A percentile compares a stretch with the other conserved stretches of the same genome.
These are phyloP conservation scores for Callipepla californica DNA, from an alignment of 2,113 vertebrate genomes.

Conservation along the genomic window DNA sequence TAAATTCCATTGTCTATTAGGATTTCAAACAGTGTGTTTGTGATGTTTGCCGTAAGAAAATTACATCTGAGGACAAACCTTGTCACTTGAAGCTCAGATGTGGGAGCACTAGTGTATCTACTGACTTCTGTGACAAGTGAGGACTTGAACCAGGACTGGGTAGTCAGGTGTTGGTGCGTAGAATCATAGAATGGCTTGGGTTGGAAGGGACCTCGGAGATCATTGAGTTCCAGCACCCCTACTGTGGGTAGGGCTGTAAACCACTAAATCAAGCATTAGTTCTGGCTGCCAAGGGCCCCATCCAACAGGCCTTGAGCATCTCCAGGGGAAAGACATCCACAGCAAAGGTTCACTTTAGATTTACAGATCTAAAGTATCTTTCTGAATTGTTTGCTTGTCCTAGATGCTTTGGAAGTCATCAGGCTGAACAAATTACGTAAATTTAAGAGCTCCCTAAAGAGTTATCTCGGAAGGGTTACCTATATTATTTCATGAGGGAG, in stretches of 20 bases:
- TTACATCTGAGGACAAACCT: neutral
- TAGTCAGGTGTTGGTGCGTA: neutral
- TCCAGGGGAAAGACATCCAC: too few relatives aligned
- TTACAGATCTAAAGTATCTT: neutral
- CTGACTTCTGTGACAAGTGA: neutral
- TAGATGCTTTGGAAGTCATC: neutral
- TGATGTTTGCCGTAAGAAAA: neutral
- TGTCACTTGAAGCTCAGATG: neutral
- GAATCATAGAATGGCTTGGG: too few relatives aligned
- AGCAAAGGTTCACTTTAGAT: neutral
- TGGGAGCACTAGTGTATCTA: neutral
- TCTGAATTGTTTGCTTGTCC: neutral
- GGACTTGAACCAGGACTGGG: neutral
- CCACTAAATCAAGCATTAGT: too few relatives aligned
- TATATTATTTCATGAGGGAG: neutral
- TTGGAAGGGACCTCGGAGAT: too few relatives aligned
- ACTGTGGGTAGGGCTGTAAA: too few relatives aligned
- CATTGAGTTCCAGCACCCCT: too few relatives aligned
- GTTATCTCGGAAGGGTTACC: neutral
- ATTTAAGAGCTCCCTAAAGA: rapidly evolving
- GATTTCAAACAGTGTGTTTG: neutral
- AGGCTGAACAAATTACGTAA: neutral
- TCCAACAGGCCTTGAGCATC: too few relatives aligned
- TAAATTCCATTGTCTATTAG: neutral
- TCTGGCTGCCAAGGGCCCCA: too few relatives aligned